Conservation (phyloP, 2,113 vertebrate species). For the Pachycephala philippinensis region DNA sequence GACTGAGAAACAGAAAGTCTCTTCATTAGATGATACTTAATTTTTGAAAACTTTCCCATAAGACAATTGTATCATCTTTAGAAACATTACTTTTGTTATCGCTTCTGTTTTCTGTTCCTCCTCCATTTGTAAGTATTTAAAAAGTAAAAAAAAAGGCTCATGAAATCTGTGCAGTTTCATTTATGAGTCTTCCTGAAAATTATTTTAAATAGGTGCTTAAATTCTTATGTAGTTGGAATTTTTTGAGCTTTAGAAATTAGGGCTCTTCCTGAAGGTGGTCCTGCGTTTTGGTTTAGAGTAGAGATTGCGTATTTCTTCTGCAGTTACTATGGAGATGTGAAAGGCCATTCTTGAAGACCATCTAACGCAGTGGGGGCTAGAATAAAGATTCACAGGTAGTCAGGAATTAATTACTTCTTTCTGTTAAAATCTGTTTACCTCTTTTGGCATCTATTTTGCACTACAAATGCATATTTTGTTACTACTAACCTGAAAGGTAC, state of each 20-base stretch:
- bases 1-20: neutral
- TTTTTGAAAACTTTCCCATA: neutral
- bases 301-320: neutral
- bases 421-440: neutral
- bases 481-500: neutral
- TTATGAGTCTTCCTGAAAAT: neutral
- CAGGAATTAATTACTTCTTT: neutral
- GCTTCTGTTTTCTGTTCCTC: neutral
- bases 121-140: neutral
- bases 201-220: neutral
- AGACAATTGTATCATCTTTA: neutral
- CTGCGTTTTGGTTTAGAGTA: neutral
- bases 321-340: conserved; percentile 1
- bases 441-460: neutral
- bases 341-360: neutral
- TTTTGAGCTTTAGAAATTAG: neutral
- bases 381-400: neutral
- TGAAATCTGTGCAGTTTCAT: neutral
- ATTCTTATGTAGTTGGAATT: neutral
- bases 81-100: neutral
- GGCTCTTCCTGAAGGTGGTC: neutral
- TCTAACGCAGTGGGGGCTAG: neutral
- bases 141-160: neutral
- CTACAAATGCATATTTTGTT: neutral
- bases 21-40: neutral